Base-by-base conservation (phyloP, 53 echinoderm and acorn worm genomes). In the Astropecten irregularis region DNA sequence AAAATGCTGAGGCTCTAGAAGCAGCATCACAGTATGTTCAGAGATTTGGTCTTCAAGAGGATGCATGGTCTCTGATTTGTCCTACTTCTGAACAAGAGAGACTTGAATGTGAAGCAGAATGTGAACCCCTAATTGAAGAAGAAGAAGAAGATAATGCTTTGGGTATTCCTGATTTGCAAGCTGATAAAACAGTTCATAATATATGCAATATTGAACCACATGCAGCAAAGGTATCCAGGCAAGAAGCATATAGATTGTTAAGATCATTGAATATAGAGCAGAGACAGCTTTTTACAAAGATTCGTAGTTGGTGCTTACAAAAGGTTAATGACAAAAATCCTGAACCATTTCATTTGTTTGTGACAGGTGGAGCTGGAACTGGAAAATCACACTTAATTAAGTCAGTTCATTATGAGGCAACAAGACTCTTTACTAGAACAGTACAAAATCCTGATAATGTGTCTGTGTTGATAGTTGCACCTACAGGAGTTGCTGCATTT, bases 381-480 rank as follows among this genome's bases (percentile, higher is more conserved):
- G 89, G 89, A 39, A 89, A 90, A 70, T 70, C 74, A 46, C 91
- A 90, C 73, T 72, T 90, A 21, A 65, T 90, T 4, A 90, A 87
- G 39, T 68, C 71, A 20, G 55, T 90, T 30, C n/a, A n/a, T n/a
- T n/a, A n/a, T n/a, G n/a, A n/a, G n/a, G n/a, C n/a, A n/a, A n/a
- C n/a, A n/a, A n/a, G n/a, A n/a, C n/a, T n/a, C n/a, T n/a, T n/a
- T n/a, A n/a, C n/a, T n/a, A n/a, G n/a, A n/a, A n/a, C n/a, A 47
- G 25, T 82, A n/a, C 36, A 73, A 40, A 49, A 82, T 44, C 84
- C 91, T 19, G 87, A 90, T 49, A 76, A 87, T 52, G 29, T 81
- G 3, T 83, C 86, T 16, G 56, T 90, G 1, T 52, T 86, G 27
- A 60, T 77, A 59, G 21, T 77, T 14, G 85, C 81, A 46, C 86